Base-by-base conservation (phyloP, 2,888 invertebrate genomes). In the Phaonia tiefii region DNA sequence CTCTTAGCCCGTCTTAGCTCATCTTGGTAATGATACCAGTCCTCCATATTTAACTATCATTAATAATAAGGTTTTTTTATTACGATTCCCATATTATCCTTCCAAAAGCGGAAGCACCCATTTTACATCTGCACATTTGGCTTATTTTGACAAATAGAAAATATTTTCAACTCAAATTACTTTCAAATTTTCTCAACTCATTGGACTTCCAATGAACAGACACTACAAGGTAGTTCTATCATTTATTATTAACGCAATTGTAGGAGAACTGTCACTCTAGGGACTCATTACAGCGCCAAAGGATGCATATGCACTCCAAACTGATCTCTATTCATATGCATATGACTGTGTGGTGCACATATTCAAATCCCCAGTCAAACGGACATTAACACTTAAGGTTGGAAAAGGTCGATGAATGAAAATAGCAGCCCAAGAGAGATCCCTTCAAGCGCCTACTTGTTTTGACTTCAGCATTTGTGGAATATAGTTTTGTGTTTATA, bases 111-210 rank as follows among this genome's bases (percentile, higher is more conserved):
- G 60, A 60, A 60, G 60, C 39, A 15, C 17, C 17, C 20, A 10
- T 13, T 2, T 8, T 7, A 1, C 4, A 1, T 15, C n/a, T 46
- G 5, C n/a, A 10, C 60, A 60, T 37, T 60, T 39, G 37, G 42
- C 70, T 74, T 80, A 74, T 80, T 80, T 70, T 74, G 80, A 77
- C 80, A 77, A 77, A 76, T 73, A 73, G 7, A n/a, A 66, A 76
- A 65, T 31, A 69, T 63, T 1, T 37, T 42, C 73, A 76, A 65
- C 65, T 73, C 70, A 65, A 26, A 49, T 70, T 74, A 65, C 77
- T 46, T 0, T 51, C 1, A 1, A 37, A 25, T 2, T 15, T n/a
- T n/a, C 10, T n/a, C 15, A 37, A 63, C 10, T 42, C 13, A 1
- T 22, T 20, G 8, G 39, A 51, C 5, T 20, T 4, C 51, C 7